Evolutionary conservation across 2,797 vertebrate species (phyloP).

Genomic region (Mormyrops attenuatus): DNA sequence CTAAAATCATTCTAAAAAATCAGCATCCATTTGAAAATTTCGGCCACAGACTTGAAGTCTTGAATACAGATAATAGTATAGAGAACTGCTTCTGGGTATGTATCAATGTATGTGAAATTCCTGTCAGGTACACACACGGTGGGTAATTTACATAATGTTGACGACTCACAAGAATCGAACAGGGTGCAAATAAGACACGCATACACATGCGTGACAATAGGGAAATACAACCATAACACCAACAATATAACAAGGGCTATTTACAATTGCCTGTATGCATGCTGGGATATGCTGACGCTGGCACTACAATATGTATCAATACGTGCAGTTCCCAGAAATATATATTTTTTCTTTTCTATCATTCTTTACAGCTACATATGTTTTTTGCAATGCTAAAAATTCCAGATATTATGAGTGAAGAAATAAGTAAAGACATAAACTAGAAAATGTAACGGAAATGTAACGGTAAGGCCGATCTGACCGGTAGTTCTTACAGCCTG

Average conservation of each 20-base stretch:
- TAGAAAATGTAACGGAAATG: neutral
- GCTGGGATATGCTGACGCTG: neutral
- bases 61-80: neutral
- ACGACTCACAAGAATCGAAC: neutral
- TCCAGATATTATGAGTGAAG: neutral
- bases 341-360: neutral
- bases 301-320: neutral
- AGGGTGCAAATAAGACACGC: neutral
- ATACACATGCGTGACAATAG: neutral
- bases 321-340: neutral
- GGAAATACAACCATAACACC: neutral
- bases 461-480: neutral
- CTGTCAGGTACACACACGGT: neutral
- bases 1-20: neutral
- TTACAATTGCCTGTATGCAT: neutral
- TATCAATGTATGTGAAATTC: neutral
- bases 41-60: neutral
- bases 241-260: neutral
- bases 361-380: neutral
- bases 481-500: neutral
- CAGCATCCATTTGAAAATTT: neutral
- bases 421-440: neutral
- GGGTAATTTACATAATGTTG: neutral
- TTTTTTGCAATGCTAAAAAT: neutral
- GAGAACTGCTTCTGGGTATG: neutral